Evolutionary conservation across 2,888 invertebrate species (phyloP).

Genomic region (Agrochola lychnidis): DNA sequence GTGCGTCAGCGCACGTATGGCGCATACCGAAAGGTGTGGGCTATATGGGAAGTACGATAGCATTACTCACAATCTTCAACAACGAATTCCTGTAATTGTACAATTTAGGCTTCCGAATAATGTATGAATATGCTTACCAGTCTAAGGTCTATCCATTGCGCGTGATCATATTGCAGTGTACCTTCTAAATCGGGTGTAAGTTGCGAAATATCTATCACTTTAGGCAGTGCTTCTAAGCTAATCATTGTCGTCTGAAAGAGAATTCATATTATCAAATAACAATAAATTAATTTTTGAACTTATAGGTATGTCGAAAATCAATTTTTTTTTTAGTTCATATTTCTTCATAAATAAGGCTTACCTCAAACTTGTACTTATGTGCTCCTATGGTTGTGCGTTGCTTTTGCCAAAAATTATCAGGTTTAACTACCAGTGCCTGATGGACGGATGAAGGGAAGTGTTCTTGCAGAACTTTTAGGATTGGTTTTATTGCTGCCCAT

Average conservation of each 20-base stretch:
- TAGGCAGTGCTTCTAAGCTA: slow-evolving; percentile 97
- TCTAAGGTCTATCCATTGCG: slow-evolving; percentile 99
- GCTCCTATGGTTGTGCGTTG: slow-evolving; percentile 99
- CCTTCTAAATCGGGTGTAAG: slow-evolving; percentile 98
- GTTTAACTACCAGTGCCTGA: slow-evolving; percentile 99
- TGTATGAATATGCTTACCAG: slow-evolving; percentile 86
- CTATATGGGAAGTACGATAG: slow-evolving; percentile 51
- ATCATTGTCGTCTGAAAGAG: slow-evolving; percentile 96
- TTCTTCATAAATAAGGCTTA: slow-evolving; percentile 76
- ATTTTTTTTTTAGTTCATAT: not conserved
- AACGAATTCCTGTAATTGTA: slow-evolving; percentile 45
- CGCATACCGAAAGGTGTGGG: slow-evolving; percentile 50
- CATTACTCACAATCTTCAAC: slow-evolving; percentile 58
- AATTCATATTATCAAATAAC: slow-evolving; percentile 17
- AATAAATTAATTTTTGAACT: not conserved
- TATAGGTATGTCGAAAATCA: not conserved
- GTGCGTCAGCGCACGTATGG: slow-evolving; percentile 45
- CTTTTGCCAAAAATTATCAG: slow-evolving; percentile 99
- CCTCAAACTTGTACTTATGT: slow-evolving; percentile 99
- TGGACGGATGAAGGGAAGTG: slow-evolving; percentile 98
- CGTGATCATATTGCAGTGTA: slow-evolving; percentile 97
- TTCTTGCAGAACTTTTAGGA: slow-evolving; percentile 98
- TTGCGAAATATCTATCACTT: slow-evolving; percentile 98
- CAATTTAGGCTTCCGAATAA: slow-evolving; percentile 30
- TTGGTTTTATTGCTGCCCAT: slow-evolving; percentile 99